phyloP scores from a whole-genome alignment of 2,888 invertebrate species.

The Polyommatus icarus region DNA sequence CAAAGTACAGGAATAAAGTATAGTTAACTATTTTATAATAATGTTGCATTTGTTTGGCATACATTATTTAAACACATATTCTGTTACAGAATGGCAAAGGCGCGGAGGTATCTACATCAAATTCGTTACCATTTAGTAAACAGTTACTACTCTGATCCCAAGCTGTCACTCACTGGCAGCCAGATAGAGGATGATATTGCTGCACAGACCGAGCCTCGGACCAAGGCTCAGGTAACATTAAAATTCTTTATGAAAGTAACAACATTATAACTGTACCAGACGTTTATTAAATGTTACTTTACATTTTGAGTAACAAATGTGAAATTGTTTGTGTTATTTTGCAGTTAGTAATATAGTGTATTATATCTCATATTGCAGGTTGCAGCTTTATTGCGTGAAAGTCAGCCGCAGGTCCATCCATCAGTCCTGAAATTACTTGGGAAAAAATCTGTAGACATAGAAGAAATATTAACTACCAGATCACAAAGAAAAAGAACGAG shows the following conservation, averaged over 20 bases:
- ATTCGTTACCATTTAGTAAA: conserved; percentile 65
- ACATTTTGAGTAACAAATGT: not conserved
- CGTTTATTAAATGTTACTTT: too few relatives aligned
- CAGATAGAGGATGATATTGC: conserved; percentile 64
- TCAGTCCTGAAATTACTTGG: conserved; percentile 87
- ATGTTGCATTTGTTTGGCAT: not conserved
- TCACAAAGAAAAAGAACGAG: conserved; percentile 73
- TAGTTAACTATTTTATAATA: too few relatives aligned
- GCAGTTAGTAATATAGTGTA: not conserved
- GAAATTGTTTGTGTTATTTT: not conserved
- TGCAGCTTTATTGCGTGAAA: conserved; percentile 56
- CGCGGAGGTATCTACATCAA: conserved; percentile 63
- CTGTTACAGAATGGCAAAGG: conserved; percentile 56
- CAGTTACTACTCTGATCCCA: conserved; percentile 63
- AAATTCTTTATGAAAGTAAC: not conserved
- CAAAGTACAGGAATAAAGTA: too few relatives aligned
- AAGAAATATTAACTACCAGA: conserved; percentile 69
- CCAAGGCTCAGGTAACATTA: conserved; percentile 56
- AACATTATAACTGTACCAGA: not conserved
- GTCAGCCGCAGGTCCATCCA: conserved; percentile 85
- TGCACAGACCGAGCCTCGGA: conserved; percentile 57
- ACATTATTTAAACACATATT: not conserved
- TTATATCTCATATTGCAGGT: conserved; percentile 49
- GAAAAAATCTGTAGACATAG: conserved; percentile 72
- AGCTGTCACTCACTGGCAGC: conserved; percentile 53